Conservation (phyloP, 2,113 vertebrate genomes). For the Pseudorectes ferrugineus region DNA sequence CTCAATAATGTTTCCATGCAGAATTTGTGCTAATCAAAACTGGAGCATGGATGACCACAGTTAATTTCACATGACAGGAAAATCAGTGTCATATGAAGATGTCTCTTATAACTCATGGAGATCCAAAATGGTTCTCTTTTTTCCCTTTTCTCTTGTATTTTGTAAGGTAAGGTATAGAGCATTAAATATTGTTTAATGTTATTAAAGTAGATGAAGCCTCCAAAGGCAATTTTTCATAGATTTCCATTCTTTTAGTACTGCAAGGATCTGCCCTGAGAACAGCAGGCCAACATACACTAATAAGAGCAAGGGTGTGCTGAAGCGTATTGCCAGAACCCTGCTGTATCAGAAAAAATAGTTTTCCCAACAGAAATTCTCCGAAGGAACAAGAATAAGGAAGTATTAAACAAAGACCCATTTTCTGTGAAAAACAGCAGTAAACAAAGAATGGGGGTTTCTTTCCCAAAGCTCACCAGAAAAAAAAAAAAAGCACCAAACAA, state of each 20-base stretch:
- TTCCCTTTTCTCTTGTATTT: background rate
- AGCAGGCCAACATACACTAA: background rate
- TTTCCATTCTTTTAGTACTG: background rate
- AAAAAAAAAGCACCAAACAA: background rate
- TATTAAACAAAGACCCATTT: background rate
- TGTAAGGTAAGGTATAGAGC: background rate
- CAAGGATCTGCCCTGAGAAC: background rate
- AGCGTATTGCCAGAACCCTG: slow-evolving; percentile 1
- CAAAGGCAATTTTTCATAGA: background rate
- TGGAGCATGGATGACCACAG: background rate
- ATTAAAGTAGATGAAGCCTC: background rate
- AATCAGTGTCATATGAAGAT: background rate
- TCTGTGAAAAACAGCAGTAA: slow-evolving; percentile 10
- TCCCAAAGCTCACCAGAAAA: background rate
- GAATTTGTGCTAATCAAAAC: background rate
- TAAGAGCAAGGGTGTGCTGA: background rate
- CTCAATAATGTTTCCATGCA: background rate
- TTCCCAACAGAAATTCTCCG: background rate
- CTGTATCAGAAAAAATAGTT: background rate
- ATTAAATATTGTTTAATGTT: background rate
- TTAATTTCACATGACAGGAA: background rate
- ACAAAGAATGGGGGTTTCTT: background rate
- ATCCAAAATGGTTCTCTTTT: background rate
- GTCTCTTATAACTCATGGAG: background rate
- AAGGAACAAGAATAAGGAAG: background rate